phyloP scores from a whole-genome alignment of 1,140 invertebrate species.

The Apis mellifera region Amel_HAv3.1 CM009942.2:8229001-8229500 shows the following conservation, averaged over 20 bases:
- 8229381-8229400: background rate
- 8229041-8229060: too few relatives aligned
- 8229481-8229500: conserved; percentile 29
- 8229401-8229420: background rate
- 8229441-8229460: background rate
- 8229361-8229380: background rate
- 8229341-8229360: background rate
- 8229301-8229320: background rate
- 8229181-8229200: too few relatives aligned
- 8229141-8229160: background rate
- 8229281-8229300: background rate
- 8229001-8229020: too few relatives aligned
- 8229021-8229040: too few relatives aligned
- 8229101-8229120: too few relatives aligned
- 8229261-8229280: background rate
- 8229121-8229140: background rate
- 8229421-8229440: background rate
- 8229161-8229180: too few relatives aligned
- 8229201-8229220: too few relatives aligned
- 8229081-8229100: too few relatives aligned
- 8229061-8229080: too few relatives aligned
- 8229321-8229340: background rate
- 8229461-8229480: background rate
- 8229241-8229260: background rate
- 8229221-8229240: background rate